phyloP scores from a whole-genome alignment of 2,888 invertebrate species.

The Oegoconia quadripuncta region DNA sequence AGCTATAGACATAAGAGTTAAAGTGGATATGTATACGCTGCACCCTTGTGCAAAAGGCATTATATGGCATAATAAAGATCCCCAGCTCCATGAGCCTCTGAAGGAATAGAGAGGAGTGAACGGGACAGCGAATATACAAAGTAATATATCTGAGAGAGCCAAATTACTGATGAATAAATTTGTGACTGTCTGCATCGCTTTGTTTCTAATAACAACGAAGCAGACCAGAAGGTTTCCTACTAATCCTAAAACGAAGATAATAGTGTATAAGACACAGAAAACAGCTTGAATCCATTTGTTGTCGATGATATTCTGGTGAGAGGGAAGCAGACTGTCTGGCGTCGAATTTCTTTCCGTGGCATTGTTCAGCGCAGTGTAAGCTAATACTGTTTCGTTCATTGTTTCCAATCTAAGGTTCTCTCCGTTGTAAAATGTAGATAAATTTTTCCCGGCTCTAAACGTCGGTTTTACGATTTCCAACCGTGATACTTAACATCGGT shows the following conservation, averaged over 20 bases:
- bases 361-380: constrained; percentile 40
- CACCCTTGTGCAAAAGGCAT: constrained; percentile 96
- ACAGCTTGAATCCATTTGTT: constrained; percentile 83
- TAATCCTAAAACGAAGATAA: constrained; percentile 93
- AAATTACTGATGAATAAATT: constrained; percentile 98
- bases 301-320: constrained; percentile 79
- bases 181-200: constrained; percentile 98
- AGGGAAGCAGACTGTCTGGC: constrained; percentile 31
- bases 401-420: constrained; percentile 23
- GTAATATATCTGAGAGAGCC: constrained; percentile 95
- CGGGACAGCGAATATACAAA: constrained; percentile 96
- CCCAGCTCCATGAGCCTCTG: constrained; percentile 95
- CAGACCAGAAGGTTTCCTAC: constrained; percentile 95
- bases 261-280: constrained; percentile 88
- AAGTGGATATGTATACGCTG: constrained; percentile 97
- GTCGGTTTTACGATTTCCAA: constrained; percentile 10
- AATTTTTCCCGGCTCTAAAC: constrained; percentile 10
- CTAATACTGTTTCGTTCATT: constrained; percentile 55
- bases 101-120: constrained; percentile 98
- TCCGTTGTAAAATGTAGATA: constrained; percentile 7
- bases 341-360: constrained; percentile 42
- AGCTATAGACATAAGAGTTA: constrained; percentile 98
- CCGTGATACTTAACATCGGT: constrained; percentile 11
- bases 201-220: constrained; percentile 94
- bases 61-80: constrained; percentile 92